These are phyloP conservation scores for Drosophila mojavensis DNA, from an alignment of 1,140 invertebrate genomes.

Conservation along the genomic window DNA sequence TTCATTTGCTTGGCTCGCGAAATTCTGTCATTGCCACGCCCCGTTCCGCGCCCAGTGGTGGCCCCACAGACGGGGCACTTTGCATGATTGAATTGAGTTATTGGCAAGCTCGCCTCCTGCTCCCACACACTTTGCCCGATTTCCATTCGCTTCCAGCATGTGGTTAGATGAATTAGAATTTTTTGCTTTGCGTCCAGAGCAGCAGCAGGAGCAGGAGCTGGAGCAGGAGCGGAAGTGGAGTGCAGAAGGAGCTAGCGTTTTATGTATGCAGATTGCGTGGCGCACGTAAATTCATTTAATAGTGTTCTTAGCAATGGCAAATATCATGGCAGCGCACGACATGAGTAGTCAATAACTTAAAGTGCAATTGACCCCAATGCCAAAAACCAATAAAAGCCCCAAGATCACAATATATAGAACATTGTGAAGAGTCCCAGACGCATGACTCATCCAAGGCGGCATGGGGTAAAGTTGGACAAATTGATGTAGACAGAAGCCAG, in stretches of 20 bases:
- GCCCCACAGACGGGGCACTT: slow-evolving; percentile 44
- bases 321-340: slow-evolving; percentile 32
- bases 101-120: slow-evolving; percentile 22
- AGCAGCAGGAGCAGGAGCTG: neutral
- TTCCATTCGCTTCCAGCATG: slow-evolving; percentile 37
- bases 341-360: slow-evolving; percentile 35
- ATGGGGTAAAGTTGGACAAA: too few relatives aligned
- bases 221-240: neutral
- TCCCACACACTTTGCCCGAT: slow-evolving; percentile 44
- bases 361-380: slow-evolving; percentile 45
- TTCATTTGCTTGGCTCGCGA: slow-evolving; percentile 62
- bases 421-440: neutral
- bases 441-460: neutral
- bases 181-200: slow-evolving; percentile 50
- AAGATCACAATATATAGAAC: neutral
- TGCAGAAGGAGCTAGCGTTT: slow-evolving; percentile 27
- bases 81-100: slow-evolving; percentile 74
- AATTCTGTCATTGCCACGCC: slow-evolving; percentile 42
- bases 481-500: too few relatives aligned
- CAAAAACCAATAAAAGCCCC: slow-evolving; percentile 27
- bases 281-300: slow-evolving; percentile 77
- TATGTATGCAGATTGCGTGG: slow-evolving; percentile 79
- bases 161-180: slow-evolving; percentile 46
- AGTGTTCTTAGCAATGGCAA: slow-evolving; percentile 56
- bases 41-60: neutral